Conservation (phyloP, 2,113 vertebrate genomes). For the Arvicanthis niloticus region DNA sequence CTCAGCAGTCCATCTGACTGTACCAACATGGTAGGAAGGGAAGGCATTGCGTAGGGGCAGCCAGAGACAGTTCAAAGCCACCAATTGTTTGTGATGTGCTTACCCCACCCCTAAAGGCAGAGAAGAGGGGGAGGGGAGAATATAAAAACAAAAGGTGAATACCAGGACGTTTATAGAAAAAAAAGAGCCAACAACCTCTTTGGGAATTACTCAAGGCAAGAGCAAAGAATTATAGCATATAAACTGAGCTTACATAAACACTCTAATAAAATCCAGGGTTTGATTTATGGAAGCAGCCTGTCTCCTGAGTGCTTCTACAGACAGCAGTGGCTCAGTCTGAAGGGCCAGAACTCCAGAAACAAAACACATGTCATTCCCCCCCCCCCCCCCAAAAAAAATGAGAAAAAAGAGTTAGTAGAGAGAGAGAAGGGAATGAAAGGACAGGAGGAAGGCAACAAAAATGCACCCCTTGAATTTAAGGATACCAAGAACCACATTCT, state of each 20-base stretch:
- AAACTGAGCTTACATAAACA: conserved; percentile 87
- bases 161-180: conserved; percentile 82
- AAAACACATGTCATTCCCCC: background rate
- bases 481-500: background rate
- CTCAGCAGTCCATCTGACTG: conserved; percentile 20
- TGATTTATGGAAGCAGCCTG: conserved; percentile 82
- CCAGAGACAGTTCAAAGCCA: conserved; percentile 41
- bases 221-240: conserved; percentile 85
- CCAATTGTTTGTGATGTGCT: background rate
- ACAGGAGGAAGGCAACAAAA: background rate
- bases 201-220: conserved; percentile 85
- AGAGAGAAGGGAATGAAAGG: background rate
- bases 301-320: conserved; percentile 58
- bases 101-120: background rate
- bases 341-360: conserved; percentile 30
- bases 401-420: background rate
- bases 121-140: background rate
- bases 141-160: conserved; percentile 74
- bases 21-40: background rate
- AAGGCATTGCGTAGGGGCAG: accelerated
- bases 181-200: conserved; percentile 84
- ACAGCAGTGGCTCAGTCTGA: conserved; percentile 33
- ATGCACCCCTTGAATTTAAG: background rate
- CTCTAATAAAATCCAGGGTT: conserved; percentile 83
- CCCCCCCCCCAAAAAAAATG: background rate